Percentiles rank a stretch among this genome's conserved stretches.
Conservation (phyloP, 2,113 vertebrate species). For the Embiotoca jacksoni region DNA sequence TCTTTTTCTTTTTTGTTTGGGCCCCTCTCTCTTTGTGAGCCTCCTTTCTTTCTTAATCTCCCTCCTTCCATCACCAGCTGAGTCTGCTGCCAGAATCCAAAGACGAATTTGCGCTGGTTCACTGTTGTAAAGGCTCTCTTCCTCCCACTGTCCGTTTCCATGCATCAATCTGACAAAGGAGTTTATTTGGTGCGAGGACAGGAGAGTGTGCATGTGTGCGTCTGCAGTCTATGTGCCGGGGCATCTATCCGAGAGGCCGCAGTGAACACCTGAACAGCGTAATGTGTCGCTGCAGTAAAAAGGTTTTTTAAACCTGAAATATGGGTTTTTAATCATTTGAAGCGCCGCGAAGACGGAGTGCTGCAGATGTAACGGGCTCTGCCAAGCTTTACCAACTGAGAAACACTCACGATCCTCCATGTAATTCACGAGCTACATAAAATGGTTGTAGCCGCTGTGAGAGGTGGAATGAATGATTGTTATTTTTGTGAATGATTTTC, state of each 20-base stretch:
- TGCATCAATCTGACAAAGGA: conserved; percentile 61
- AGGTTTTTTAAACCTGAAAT: conserved; percentile 5
- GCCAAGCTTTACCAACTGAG: neutral
- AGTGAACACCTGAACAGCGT: neutral
- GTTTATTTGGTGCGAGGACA: conserved; percentile 41
- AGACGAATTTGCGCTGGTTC: conserved; percentile 75
- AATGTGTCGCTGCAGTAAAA: conserved; percentile 16
- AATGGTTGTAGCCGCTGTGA: too few species aligned
- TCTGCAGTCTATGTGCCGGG: conserved; percentile 13
- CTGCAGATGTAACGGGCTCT: neutral
- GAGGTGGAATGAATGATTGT: too few species aligned
- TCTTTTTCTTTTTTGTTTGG: neutral
- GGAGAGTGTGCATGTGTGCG: conserved; percentile 10
- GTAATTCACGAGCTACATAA: too few species aligned
- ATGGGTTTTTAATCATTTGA: conserved; percentile 11
- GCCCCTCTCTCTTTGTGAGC: conserved; percentile 32
- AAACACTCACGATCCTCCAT: too few species aligned
- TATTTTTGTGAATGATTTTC: conserved; percentile 5
- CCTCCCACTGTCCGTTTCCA: conserved; percentile 68
- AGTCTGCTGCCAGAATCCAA: conserved; percentile 59
- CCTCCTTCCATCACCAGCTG: conserved; percentile 55
- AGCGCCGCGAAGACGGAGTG: neutral
- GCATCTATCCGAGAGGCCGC: conserved; percentile 4
- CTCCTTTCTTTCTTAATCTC: conserved; percentile 52
- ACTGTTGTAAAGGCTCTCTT: conserved; percentile 50